phyloP scores from a whole-genome alignment of 2,888 invertebrate genomes.

The Acanthosepion pharaonis region DNA sequence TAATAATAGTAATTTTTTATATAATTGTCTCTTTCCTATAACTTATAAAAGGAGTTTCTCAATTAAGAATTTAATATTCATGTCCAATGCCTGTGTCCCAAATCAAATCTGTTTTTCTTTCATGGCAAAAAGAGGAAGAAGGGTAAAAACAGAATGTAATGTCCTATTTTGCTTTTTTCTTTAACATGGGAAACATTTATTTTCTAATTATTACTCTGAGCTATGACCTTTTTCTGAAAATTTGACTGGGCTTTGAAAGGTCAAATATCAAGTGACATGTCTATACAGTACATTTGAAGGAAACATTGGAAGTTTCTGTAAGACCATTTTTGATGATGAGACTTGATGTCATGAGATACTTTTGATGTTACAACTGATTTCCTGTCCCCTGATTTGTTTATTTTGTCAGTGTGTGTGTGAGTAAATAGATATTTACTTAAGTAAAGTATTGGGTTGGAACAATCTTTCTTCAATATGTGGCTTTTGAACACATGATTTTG shows the following conservation, averaged over 20 bases:
- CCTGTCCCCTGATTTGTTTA: too few relatives aligned
- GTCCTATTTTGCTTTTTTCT: neutral
- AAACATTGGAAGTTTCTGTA: neutral
- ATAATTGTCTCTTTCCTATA: neutral
- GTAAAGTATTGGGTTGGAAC: too few relatives aligned
- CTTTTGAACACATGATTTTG: too few relatives aligned
- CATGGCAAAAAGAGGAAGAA: neutral
- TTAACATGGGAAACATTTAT: neutral
- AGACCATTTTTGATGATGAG: neutral
- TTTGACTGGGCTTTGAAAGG: constrained; percentile 20
- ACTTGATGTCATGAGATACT: neutral
- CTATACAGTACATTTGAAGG: neutral
- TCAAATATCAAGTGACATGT: constrained; percentile 20
- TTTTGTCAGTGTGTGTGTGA: too few relatives aligned
- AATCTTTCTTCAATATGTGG: too few relatives aligned
- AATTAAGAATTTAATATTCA: too few relatives aligned
- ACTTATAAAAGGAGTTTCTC: too few relatives aligned
- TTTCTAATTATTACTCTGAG: constrained; percentile 18
- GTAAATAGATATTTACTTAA: too few relatives aligned
- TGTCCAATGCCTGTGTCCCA: too few relatives aligned
- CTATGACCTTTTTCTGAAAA: neutral
- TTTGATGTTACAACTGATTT: neutral
- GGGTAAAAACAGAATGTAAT: neutral
- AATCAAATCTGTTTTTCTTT: neutral
- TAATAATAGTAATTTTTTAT: neutral